phyloP scores from a whole-genome alignment of 2,797 vertebrate species.

The Linurgus olivaceus region DNA sequence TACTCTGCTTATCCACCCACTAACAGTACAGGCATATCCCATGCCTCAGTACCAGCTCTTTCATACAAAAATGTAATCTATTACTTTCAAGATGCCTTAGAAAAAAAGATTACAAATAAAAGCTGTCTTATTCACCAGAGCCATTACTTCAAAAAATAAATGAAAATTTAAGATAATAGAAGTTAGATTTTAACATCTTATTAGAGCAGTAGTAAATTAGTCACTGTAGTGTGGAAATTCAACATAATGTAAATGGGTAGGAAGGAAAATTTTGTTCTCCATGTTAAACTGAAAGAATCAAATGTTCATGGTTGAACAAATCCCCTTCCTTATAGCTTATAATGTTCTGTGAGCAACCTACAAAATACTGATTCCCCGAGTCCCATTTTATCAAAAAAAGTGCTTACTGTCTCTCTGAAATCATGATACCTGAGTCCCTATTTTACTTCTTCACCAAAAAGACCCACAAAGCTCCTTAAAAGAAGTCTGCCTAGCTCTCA shows the following conservation, averaged over 20 bases:
- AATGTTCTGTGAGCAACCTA: neutral
- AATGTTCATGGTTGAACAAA: neutral
- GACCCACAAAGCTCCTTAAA: neutral
- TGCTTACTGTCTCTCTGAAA: neutral
- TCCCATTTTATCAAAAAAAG: neutral
- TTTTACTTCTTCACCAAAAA: neutral
- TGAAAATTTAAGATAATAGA: neutral
- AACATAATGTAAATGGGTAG: neutral
- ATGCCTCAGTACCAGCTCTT: neutral
- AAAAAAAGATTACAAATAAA: neutral
- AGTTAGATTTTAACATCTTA: neutral
- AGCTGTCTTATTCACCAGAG: neutral
- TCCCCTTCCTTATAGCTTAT: neutral
- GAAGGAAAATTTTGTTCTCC: neutral
- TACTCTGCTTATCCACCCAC: neutral
- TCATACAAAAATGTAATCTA: neutral
- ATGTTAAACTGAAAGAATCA: neutral
- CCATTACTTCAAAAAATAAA: neutral
- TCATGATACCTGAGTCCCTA: neutral
- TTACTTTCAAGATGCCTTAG: neutral
- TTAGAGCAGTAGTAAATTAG: neutral
- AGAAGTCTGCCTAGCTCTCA: neutral
- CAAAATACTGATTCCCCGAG: rapidly evolving
- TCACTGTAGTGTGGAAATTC: neutral
- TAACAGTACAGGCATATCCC: neutral